Percentiles rank a stretch among this genome's conserved stretches.
Evolutionary conservation across 2,797 vertebrate genomes (phyloP).

Genomic region (Spizella passerina): DNA sequence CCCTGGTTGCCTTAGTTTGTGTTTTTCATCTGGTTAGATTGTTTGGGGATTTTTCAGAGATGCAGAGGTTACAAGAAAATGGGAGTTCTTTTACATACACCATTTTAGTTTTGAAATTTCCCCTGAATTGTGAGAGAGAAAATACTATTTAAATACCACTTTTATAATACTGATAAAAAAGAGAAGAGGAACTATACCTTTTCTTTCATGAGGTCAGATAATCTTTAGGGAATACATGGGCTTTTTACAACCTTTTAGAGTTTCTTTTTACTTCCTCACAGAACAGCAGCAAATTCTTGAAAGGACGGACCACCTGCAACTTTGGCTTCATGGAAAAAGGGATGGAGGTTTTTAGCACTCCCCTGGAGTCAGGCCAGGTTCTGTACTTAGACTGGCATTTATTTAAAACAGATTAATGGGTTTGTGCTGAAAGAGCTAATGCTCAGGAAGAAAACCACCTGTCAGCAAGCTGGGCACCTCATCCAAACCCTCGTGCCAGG

Average conservation of each 20-base stretch:
- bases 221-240: not conserved
- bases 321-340: not conserved
- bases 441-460: conserved; percentile 20
- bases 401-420: conserved; percentile 39
- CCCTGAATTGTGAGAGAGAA: not conserved
- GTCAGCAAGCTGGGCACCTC: not conserved
- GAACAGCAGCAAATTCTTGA: not conserved
- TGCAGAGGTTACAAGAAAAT: not conserved
- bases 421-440: conserved; percentile 2
- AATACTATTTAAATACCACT: conserved; percentile 1
- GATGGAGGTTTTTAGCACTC: not conserved
- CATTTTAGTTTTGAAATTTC: conserved; percentile 32
- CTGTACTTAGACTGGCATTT: not conserved
- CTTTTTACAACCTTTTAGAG: not conserved
- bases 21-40: not conserved
- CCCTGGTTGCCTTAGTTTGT: not conserved
- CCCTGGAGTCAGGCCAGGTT: not conserved
- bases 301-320: not conserved
- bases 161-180: conserved; percentile 7
- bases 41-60: not conserved
- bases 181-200: not conserved
- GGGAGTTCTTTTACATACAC: not conserved
- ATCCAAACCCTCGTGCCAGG: not conserved
- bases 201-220: not conserved
- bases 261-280: not conserved